Evolutionary conservation across 1,140 invertebrate genomes (phyloP).

Genomic region (Bombus impatiens): DNA sequence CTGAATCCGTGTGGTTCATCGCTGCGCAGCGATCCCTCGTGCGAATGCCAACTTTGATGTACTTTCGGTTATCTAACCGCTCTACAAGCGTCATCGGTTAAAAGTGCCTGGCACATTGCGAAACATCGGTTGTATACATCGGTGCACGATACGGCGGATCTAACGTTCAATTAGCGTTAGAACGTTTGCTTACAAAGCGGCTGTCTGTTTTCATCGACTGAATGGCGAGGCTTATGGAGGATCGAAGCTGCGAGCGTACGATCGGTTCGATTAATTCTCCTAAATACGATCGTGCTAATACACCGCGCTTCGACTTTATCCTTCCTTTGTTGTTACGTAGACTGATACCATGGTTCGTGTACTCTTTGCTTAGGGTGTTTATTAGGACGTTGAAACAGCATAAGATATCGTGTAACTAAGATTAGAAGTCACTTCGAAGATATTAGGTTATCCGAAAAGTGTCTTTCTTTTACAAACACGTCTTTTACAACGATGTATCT

Average conservation of each 20-base stretch:
- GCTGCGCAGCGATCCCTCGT: background rate
- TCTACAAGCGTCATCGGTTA: conserved; percentile 65
- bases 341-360: too few relatives aligned
- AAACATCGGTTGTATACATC: conserved; percentile 23
- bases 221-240: too few relatives aligned
- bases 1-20: conserved; percentile 38
- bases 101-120: conserved; percentile 58
- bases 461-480: too few relatives aligned
- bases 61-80: conserved; percentile 62
- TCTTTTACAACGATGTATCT: too few relatives aligned
- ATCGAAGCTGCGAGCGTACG: too few relatives aligned
- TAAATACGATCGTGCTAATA: background rate
- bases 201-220: background rate
- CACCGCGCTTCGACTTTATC: background rate
- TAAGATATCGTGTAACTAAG: too few relatives aligned
- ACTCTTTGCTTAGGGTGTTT: too few relatives aligned
- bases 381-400: too few relatives aligned
- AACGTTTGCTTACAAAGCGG: background rate
- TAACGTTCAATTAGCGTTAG: too few relatives aligned
- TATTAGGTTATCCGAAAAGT: too few relatives aligned
- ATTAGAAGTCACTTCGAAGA: too few relatives aligned
- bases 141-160: background rate
- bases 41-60: conserved; percentile 42
- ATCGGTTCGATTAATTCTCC: background rate
- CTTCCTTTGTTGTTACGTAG: background rate